Conservation (phyloP, 2,888 invertebrate species). For the Melinaea marsaeus region DNA sequence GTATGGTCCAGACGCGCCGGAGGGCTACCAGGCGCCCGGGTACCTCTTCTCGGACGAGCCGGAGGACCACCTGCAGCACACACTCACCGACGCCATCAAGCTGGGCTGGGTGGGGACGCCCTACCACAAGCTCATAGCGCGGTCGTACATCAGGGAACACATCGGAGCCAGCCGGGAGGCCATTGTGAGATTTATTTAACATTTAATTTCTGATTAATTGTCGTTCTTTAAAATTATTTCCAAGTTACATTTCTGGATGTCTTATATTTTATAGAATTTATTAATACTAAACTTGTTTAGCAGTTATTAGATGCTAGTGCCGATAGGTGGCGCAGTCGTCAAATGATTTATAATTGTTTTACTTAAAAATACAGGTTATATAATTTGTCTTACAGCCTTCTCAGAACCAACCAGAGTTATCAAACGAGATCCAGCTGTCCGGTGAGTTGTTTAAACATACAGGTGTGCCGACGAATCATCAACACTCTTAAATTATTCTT, state of each 20-base stretch:
- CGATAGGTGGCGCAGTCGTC: too few relatives aligned
- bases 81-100: conserved; percentile 32
- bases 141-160: conserved; percentile 39
- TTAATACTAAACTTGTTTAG: too few relatives aligned
- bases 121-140: conserved; percentile 45
- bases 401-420: conserved; percentile 44
- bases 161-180: conserved; percentile 46
- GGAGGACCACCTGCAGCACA: conserved; percentile 44
- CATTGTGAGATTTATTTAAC: conserved; percentile 40
- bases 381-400: conserved; percentile 47
- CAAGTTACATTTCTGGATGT: too few relatives aligned
- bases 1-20: conserved; percentile 51
- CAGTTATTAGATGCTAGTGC: too few relatives aligned
- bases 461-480: too few relatives aligned
- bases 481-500: too few relatives aligned
- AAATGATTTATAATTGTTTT: not conserved
- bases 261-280: too few relatives aligned
- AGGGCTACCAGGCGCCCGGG: conserved; percentile 64
- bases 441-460: conserved; percentile 27
- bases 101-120: conserved; percentile 55
- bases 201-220: too few relatives aligned
- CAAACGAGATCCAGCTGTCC: conserved; percentile 33
- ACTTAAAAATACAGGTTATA: not conserved
- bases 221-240: too few relatives aligned
- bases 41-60: conserved; percentile 37